A percentile compares a stretch with the other conserved stretches of the same genome.
Evolutionary conservation across 2,888 invertebrate species (phyloP).

Genomic region (Pemphredon lugubris): DNA sequence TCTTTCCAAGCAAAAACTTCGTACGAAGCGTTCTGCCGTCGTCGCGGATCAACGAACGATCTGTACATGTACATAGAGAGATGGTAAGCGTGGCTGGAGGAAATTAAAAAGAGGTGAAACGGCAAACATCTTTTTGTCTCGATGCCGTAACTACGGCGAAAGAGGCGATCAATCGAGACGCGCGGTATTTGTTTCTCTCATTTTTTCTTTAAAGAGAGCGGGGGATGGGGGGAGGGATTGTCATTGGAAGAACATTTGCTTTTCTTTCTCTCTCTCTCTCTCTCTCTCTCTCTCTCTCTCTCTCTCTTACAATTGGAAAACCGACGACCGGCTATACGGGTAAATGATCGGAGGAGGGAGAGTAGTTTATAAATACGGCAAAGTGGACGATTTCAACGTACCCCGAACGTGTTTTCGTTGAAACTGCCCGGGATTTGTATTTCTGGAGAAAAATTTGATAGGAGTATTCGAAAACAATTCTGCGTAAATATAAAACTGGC

Average conservation of each 20-base stretch:
- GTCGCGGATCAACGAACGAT: neutral
- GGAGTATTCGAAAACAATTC: too few relatives aligned
- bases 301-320: slow-evolving; percentile 31
- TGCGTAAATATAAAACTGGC: too few relatives aligned
- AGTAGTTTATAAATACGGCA: slow-evolving; percentile 43
- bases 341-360: slow-evolving; percentile 43
- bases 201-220: too few relatives aligned
- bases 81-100: too few relatives aligned
- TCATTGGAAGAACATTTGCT: too few relatives aligned
- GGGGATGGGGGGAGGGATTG: too few relatives aligned
- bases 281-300: slow-evolving; percentile 23
- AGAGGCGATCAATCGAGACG: slow-evolving; percentile 1
- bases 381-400: too few relatives aligned
- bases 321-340: slow-evolving; percentile 32
- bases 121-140: neutral
- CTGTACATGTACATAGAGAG: too few relatives aligned
- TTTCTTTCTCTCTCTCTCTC: neutral
- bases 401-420: too few relatives aligned
- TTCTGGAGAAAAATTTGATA: too few relatives aligned
- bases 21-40: neutral
- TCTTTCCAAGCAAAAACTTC: neutral
- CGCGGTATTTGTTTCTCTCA: neutral
- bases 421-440: too few relatives aligned
- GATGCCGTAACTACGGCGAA: neutral
- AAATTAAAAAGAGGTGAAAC: too few relatives aligned